Percentiles rank a stretch among this genome's conserved stretches.
These are phyloP conservation scores for Clavelina lepadiformis DNA, from an alignment of 23 tunicate species.

Conservation along the genomic window DNA sequence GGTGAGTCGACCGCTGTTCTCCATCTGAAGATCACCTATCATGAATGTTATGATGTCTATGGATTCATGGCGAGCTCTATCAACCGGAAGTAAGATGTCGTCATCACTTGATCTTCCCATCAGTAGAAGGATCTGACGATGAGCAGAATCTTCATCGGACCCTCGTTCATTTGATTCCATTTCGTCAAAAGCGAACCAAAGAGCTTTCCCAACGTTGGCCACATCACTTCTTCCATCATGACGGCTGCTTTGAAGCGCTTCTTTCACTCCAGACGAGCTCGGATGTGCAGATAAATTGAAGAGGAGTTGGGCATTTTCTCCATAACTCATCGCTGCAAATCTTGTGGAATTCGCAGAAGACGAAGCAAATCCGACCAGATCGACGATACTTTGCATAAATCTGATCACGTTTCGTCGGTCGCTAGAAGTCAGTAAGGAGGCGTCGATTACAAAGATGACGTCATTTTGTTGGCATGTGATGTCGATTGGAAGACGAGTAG, in stretches of 20 bases:
- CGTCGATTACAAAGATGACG: slow-evolving; percentile 32
- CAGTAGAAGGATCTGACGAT: slow-evolving; percentile 14
- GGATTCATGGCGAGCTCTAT: slow-evolving; percentile 5
- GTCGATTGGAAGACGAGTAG: background rate
- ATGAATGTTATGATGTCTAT: slow-evolving; percentile 38
- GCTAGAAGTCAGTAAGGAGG: background rate
- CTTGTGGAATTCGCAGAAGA: background rate
- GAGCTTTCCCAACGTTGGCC: slow-evolving; percentile 50
- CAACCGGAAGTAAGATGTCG: slow-evolving; percentile 16
- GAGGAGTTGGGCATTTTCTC: slow-evolving; percentile 11
- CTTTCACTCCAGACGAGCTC: background rate
- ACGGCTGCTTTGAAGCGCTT: background rate
- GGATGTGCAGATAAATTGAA: slow-evolving; percentile 2
- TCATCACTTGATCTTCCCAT: slow-evolving; percentile 37
- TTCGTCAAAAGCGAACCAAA: slow-evolving; percentile 10
- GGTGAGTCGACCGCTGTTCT: slow-evolving; percentile 14
- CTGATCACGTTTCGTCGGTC: background rate
- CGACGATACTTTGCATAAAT: slow-evolving; percentile 14
- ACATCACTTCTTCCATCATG: slow-evolving; percentile 15
- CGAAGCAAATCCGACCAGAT: slow-evolving; percentile 13
- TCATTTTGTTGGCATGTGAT: background rate
- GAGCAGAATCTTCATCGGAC: background rate
- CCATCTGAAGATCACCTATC: slow-evolving; percentile 20
- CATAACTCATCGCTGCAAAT: slow-evolving; percentile 38
- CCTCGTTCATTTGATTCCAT: slow-evolving; percentile 8